Percentiles rank a stretch among this genome's conserved stretches.
phyloP scores from a whole-genome alignment of 1,140 invertebrate species.

The Rhagoletis pomonella region DNA sequence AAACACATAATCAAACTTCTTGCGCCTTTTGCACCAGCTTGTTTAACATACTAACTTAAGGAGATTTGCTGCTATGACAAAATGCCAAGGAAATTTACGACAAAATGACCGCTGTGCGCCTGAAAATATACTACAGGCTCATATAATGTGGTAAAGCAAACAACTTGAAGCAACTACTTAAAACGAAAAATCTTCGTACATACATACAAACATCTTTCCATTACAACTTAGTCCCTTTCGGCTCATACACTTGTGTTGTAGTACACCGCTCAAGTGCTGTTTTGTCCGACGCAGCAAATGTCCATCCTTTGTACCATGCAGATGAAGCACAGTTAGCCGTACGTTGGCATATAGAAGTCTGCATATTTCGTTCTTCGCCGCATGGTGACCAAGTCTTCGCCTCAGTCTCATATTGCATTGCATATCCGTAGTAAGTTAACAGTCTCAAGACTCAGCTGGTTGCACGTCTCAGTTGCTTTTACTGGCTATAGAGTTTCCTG shows the following conservation, averaged over 20 bases:
- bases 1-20: too few relatives aligned
- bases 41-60: neutral
- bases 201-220: neutral
- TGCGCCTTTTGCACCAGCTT: neutral
- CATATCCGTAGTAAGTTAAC: constrained; percentile 25
- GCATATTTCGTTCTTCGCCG: neutral
- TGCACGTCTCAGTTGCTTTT: neutral
- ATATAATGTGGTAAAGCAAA: constrained; percentile 23
- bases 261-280: neutral
- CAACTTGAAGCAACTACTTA: neutral
- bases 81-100: constrained; percentile 26
- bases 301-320: neutral
- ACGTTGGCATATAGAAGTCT: neutral
- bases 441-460: constrained; percentile 8
- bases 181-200: neutral
- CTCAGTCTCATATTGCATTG: constrained; percentile 6
- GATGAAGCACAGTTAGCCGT: neutral
- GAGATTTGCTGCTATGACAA: neutral
- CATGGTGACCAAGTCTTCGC: constrained; percentile 10
- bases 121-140: neutral
- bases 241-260: neutral
- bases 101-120: constrained; percentile 28
- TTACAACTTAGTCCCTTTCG: neutral
- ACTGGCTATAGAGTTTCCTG: neutral
- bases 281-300: neutral